Conservation (phyloP, 2,113 vertebrate species). For the Centropristis striata region DNA sequence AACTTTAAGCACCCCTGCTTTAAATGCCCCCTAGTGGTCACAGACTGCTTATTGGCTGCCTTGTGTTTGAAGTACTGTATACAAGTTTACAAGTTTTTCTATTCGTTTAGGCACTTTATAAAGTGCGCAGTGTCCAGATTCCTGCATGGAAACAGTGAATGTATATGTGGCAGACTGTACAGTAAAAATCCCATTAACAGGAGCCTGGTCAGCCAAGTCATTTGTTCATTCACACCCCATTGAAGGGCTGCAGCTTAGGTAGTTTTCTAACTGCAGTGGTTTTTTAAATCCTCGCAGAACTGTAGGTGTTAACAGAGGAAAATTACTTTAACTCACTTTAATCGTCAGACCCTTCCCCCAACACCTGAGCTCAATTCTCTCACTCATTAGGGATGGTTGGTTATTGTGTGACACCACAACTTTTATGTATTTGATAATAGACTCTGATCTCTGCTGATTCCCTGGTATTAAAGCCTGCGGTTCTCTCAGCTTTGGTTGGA, state of each 20-base stretch:
- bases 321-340: slow-evolving; percentile 40
- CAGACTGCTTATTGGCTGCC: background rate
- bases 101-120: background rate
- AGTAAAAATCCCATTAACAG: background rate
- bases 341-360: background rate
- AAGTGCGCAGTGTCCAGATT: background rate
- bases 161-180: background rate
- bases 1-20: too few relatives aligned
- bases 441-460: slow-evolving; percentile 61
- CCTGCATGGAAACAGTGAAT: background rate
- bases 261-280: slow-evolving; percentile 36
- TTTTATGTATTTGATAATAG: slow-evolving; percentile 66
- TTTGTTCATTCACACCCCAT: slow-evolving; percentile 41
- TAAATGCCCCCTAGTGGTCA: background rate
- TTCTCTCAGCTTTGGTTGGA: slow-evolving; percentile 54
- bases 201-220: slow-evolving; percentile 17
- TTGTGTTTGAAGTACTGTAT: too few relatives aligned
- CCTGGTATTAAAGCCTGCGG: slow-evolving; percentile 40
- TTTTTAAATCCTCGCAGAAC: slow-evolving; percentile 34
- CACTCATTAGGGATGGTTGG: slow-evolving; percentile 42
- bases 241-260: slow-evolving; percentile 28
- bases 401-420: slow-evolving; percentile 25
- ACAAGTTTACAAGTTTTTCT: background rate
- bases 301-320: slow-evolving; percentile 48
- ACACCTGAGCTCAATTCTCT: slow-evolving; percentile 13